Percentiles rank a stretch among this genome's conserved stretches.
These are phyloP conservation scores for Epinephelus malabaricus DNA, from an alignment of 2,797 vertebrate genomes.

Conservation along the genomic window DNA sequence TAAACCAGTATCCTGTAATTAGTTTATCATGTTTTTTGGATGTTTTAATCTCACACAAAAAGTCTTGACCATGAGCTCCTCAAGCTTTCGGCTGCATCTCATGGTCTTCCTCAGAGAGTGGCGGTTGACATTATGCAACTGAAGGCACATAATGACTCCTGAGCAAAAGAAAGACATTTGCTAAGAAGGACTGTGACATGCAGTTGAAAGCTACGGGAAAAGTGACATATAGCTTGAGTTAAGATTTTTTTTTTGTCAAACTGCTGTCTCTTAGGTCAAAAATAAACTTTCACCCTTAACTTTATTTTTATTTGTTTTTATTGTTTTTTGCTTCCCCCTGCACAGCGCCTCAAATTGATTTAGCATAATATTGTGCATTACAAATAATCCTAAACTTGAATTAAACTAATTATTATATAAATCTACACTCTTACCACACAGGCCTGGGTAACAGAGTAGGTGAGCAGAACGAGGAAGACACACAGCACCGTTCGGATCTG, in stretches of 20 bases:
- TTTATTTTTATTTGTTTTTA: not conserved
- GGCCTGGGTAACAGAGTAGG: conserved; percentile 95
- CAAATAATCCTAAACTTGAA: not conserved
- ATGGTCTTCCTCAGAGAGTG: not conserved
- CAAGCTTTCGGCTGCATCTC: not conserved
- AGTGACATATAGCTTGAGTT: not conserved
- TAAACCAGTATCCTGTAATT: not conserved
- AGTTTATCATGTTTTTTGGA: not conserved
- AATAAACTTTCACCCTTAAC: not conserved
- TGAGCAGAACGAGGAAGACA: conserved; percentile 93
- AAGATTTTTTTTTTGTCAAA: not conserved
- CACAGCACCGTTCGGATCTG: conserved; percentile 95
- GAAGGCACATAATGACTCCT: not conserved
- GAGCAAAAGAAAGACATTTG: too few species aligned
- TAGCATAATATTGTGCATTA: not conserved
- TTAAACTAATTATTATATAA: not conserved
- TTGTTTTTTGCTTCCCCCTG: not conserved
- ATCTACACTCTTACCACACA: conserved; percentile 91
- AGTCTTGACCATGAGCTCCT: not conserved
- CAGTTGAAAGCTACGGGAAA: not conserved
- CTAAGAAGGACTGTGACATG: not conserved
- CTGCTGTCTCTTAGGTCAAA: not conserved
- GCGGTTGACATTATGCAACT: not conserved
- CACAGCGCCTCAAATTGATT: not conserved
- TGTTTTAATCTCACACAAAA: not conserved